phyloP scores from a whole-genome alignment of 2,797 vertebrate species.

The Acipenser ruthenus region DNA sequence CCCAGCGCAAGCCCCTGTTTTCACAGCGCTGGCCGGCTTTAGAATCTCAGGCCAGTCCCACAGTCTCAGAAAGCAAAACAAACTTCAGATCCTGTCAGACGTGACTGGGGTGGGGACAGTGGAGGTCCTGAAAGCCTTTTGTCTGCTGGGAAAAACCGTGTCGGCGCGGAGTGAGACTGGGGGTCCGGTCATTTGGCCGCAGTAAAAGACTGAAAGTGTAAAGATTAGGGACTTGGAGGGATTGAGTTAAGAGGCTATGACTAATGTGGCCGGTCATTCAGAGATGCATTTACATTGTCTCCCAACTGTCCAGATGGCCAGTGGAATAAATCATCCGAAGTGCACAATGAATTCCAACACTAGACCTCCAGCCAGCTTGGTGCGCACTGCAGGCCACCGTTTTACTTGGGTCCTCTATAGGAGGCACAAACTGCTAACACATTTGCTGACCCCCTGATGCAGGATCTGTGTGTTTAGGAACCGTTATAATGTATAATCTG shows the following conservation, averaged over 20 bases:
- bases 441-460: too few species aligned
- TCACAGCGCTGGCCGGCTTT: constrained; percentile 22
- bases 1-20: constrained; percentile 18
- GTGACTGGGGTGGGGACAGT: constrained; percentile 37
- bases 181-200: constrained; percentile 45
- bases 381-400: not conserved
- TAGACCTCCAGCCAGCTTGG: constrained; percentile 28
- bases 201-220: constrained; percentile 47
- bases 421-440: too few species aligned
- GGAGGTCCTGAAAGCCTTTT: constrained; percentile 61
- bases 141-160: constrained; percentile 58
- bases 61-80: constrained; percentile 52
- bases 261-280: constrained; percentile 55
- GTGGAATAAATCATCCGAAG: constrained; percentile 62
- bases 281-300: constrained; percentile 54
- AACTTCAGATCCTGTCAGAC: constrained; percentile 48
- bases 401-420: not conserved
- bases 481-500: too few species aligned
- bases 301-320: constrained; percentile 73
- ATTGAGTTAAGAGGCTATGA: constrained; percentile 70
- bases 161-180: constrained; percentile 43
- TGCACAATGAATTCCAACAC: constrained; percentile 50
- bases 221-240: constrained; percentile 47
- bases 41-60: constrained; percentile 27
- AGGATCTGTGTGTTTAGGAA: too few species aligned